These are phyloP conservation scores for Dicranocentrus wangi DNA, from an alignment of 2,888 invertebrate species.

Conservation along the genomic window DNA sequence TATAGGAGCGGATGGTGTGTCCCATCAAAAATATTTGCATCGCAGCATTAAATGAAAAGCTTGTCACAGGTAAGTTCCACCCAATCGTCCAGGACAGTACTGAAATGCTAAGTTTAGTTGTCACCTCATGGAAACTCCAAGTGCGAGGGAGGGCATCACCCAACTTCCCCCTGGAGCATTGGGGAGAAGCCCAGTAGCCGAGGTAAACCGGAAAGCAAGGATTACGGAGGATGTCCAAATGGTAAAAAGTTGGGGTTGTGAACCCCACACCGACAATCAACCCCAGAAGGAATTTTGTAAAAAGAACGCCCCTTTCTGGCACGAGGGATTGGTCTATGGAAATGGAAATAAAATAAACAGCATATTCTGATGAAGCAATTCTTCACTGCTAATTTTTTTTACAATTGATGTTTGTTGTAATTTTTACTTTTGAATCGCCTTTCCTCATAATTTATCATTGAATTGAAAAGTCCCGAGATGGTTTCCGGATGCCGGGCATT, in stretches of 20 bases:
- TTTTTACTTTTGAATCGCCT: background rate
- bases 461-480: background rate
- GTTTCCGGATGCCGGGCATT: background rate
- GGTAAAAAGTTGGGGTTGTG: background rate
- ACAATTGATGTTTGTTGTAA: background rate
- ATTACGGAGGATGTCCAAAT: conserved; percentile 12
- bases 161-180: background rate
- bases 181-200: background rate
- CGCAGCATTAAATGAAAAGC: background rate
- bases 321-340: too few species aligned
- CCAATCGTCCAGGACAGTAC: background rate
- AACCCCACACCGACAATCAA: background rate
- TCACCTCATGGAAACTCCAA: background rate
- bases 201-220: conserved; percentile 16
- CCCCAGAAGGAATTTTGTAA: background rate
- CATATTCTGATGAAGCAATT: too few species aligned
- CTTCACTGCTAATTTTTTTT: background rate
- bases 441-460: background rate
- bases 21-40: background rate
- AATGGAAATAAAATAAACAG: too few species aligned
- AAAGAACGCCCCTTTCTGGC: background rate
- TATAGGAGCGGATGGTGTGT: background rate
- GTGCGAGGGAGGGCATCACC: background rate
- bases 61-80: background rate
- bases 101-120: background rate